Conservation (phyloP, 2,113 vertebrate species). For the Meriones unguiculatus region DNA sequence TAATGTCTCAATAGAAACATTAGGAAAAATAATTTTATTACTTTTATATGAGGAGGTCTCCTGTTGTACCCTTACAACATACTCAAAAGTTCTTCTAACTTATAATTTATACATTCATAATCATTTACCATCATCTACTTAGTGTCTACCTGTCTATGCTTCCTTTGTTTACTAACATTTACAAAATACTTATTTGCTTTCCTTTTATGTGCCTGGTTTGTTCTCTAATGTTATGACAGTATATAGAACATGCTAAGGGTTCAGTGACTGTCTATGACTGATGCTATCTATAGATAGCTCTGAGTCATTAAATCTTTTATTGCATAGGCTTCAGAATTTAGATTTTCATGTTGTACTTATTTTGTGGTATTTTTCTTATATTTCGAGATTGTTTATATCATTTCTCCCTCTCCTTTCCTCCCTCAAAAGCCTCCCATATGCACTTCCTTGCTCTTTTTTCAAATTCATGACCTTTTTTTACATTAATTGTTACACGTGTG, state of each 20-base stretch:
- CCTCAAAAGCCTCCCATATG: not conserved
- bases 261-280: slow-evolving; percentile 26
- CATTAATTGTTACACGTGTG: not conserved
- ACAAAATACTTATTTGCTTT: not conserved
- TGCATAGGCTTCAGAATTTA: slow-evolving; percentile 15
- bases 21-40: not conserved
- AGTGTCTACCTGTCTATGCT: not conserved
- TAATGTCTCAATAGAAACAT: slow-evolving; percentile 10
- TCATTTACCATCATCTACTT: slow-evolving; percentile 38
- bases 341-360: not conserved
- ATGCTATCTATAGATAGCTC: not conserved
- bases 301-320: not conserved
- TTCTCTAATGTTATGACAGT: not conserved
- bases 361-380: not conserved
- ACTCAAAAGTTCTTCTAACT: slow-evolving; percentile 27
- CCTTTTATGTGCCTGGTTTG: not conserved
- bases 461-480: not conserved
- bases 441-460: not conserved
- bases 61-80: slow-evolving; percentile 8
- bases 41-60: not conserved
- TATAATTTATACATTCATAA: not conserved
- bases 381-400: not conserved
- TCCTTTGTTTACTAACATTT: not conserved
- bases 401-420: not conserved
- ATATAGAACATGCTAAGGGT: not conserved